Conservation (phyloP, 2,113 vertebrate species). For the Aspiorhynchus laticeps region DNA sequence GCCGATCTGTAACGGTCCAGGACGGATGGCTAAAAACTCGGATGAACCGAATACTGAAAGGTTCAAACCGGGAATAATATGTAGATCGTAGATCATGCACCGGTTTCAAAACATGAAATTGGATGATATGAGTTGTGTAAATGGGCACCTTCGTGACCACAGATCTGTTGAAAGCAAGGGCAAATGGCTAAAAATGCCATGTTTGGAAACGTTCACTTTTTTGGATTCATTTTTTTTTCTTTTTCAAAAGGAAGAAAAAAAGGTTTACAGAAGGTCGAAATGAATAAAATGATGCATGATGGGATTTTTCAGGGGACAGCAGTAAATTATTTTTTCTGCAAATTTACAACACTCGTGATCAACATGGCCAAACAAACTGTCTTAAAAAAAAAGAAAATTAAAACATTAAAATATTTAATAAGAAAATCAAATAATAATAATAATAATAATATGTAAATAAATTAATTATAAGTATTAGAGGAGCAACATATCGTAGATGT, state of each 20-base stretch:
- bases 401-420: no score
- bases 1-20: background rate
- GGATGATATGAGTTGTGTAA: background rate
- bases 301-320: background rate
- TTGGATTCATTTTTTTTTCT: background rate
- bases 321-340: background rate
- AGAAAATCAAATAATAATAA: no score
- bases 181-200: background rate
- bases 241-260: background rate
- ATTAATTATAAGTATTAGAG: no score
- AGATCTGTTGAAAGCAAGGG: background rate
- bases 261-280: background rate
- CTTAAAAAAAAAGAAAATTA: no score
- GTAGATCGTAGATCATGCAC: background rate
- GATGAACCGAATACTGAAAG: background rate
- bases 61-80: background rate
- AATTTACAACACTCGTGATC: no score
- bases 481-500: no score
- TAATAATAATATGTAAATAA: no score
- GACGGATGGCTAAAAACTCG: background rate
- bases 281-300: background rate
- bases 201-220: background rate
- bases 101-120: background rate
- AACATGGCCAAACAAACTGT: no score
- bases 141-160: background rate